Evolutionary conservation across 2,888 invertebrate genomes (phyloP), one percentile per base, ranked within the genome.

Genomic region (Anthrax anthrax): DNA sequence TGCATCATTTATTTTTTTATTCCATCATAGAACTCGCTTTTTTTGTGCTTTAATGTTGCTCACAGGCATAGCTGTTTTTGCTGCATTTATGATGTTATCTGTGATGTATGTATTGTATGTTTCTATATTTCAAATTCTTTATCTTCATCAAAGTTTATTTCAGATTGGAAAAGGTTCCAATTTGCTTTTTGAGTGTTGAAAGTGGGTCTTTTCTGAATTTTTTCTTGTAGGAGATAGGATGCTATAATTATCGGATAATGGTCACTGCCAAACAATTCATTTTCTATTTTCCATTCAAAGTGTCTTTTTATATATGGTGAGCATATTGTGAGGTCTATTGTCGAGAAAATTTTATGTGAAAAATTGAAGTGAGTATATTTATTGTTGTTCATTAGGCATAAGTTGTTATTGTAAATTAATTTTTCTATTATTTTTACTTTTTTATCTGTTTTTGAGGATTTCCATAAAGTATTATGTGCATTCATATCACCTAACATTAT

Each of bases 211-310:
- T 23, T 23, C 5, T 23, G 5, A 23, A 8, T 23, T 23, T 23
- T 23, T 23, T 23, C 23, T 23, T 23, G 5, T 23, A 6, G 4
- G 4, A 23, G 4, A 6, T 23, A 6, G 4, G 5, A 23, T 5
- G 39, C 16, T 2, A 40, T 37, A 14, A 40, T 16, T 14, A 47
- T 47, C 2, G 43, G 47, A 14, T 4, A 40, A 18, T 47, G 47
- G n/a, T 47, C 47, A 23, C 47, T 47, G 29, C 40, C 37, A 16
- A 42, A 17, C 14, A 46, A 18, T 32, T 42, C 42, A 13, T 46
- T 12, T 6, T 34, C 38, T 27, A 47, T 34, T 16, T 36, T 18
- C 47, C 47, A 47, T 4, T 47, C 43, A 6, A 43, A 43, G 37
- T 37, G 4, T 13, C 18, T 40, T 40, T 29, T n/a, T 18, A 47